Evolutionary conservation across 2,888 invertebrate genomes (phyloP), one percentile per base, ranked within the genome.

Genomic region (Macropis europaea): DNA sequence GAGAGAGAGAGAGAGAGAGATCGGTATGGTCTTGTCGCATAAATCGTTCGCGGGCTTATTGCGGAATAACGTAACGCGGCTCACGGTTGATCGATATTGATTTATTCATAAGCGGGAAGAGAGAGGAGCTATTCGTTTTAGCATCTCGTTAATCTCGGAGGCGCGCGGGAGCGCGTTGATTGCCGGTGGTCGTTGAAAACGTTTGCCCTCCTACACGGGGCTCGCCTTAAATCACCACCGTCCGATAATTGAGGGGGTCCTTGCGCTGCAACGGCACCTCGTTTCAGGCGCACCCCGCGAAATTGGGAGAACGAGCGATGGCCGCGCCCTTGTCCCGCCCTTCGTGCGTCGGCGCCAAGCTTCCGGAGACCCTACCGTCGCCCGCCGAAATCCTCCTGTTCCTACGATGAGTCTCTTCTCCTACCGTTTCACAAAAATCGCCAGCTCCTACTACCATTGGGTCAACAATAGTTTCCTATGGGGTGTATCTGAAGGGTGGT

Each of bases 241-340:
- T 75, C 79, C 79, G 84, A 84, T 86, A 86, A 86, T 85, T 86
- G 85, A 83, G 82, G 85, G 85, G 81, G 84, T 83, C 82, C 82
- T 81, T 80, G 79, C 79, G 64, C 52, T 71, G 74, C 77, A 77
- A 82, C 85, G 79, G 84, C 85, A 83, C 83, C 84, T 85, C 84
- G 81, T 86, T 84, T 70, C 80, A 64, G 82, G 81, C 82, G 84
- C 79, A 82, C 81, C 84, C 84, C 81, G 81, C 82, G 79, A 86
- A 86, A 86, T 86, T 83, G 84, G 83, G 79, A 85, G 83, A 82
- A 85, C 86, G 83, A 84, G 82, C 82, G 79, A 63, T 81, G 82
- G 78, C 78, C 81, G 81, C 82, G 78, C 81, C 84, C 82, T 83
- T 78, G 78, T 81, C 79, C 81, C 83, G 82, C 83, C 79, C 79